Conservation (phyloP, 2,797 vertebrate species). For the Hydrolagus colliei region DNA sequence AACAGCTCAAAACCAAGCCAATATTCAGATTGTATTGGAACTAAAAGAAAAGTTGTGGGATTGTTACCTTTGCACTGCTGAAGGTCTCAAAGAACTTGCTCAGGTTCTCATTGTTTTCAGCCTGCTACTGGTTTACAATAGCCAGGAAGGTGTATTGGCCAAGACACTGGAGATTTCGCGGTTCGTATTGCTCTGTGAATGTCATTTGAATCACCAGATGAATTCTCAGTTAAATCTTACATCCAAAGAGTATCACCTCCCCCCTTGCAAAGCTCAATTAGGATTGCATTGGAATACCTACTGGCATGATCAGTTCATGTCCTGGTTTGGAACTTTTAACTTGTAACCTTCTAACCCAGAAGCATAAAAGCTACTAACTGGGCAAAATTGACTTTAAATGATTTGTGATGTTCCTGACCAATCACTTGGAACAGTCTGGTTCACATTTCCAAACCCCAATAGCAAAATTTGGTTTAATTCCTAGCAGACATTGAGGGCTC, state of each 20-base stretch:
- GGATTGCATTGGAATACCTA: too few species aligned
- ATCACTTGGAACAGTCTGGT: neutral
- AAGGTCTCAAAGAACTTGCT: neutral
- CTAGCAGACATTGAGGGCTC: neutral
- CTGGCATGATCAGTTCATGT: too few species aligned
- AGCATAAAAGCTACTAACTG: neutral
- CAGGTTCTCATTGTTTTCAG: neutral
- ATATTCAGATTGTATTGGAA: neutral
- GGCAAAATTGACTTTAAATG: too few species aligned
- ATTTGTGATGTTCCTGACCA: neutral
- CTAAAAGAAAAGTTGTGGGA: neutral
- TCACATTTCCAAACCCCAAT: neutral
- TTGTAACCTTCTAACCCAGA: neutral
- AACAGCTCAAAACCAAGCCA: neutral
- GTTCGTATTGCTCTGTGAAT: too few species aligned
- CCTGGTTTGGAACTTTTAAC: too few species aligned
- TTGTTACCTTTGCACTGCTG: neutral
- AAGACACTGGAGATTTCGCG: too few species aligned
- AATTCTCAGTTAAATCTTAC: too few species aligned
- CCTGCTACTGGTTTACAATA: too few species aligned
- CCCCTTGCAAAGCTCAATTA: too few species aligned
- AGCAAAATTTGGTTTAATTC: constrained; percentile 1
- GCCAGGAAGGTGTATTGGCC: too few species aligned
- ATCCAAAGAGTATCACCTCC: too few species aligned
- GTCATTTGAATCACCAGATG: too few species aligned